Evolutionary conservation across 2,888 invertebrate genomes (phyloP), one percentile per base, ranked within the genome.

Genomic region (Oligia strigilis): DNA sequence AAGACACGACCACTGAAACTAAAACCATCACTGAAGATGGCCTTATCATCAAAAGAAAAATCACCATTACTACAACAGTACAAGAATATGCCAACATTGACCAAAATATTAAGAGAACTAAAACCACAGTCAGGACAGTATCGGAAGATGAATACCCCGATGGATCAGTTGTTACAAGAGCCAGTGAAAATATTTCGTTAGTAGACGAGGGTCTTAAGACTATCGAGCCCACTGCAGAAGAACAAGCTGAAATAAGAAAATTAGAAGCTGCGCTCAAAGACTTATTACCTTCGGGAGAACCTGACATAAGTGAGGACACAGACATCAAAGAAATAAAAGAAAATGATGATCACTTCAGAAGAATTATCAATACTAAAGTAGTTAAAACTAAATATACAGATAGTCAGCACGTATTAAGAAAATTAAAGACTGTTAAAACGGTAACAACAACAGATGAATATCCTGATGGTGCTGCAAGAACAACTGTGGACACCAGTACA

Each of bases 91-190:
- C 88, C 71, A 95, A 94, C 83, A 64, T 60, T 40, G 60, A 46
- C 29, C 83, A 89, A 19, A 92, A 92, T 74, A 84, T 93, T 4
- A 94, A 93, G 81, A 93, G 95, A 89, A 92, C 92, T 17, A 95
- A 95, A 90, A 95, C 92, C 14, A 95, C 92, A n/a, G 90, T 94
- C 0, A 94, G 89, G 82, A 96, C 94, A 8, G 86, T 93, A 6
- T 92, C 92, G 40, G 95, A 95, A 92, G 97, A 97, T 88, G 94
- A 94, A 89, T 92, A 95, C 84, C 95, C 95, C 5, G 95, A 96
- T 92, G 95, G 96, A 11, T 93, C 95, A 58, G 85, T 96, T 17
- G 90, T 93, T 19, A 95, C 94, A 49, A 95, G 93, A 90, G 95
- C 94, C 2, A 95, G 93, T 89, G 95, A 96, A 92, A 96, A 95